A percentile compares a stretch with the other conserved stretches of the same genome.
Conservation (phyloP, 2,113 vertebrate genomes). For the Caranx ignobilis region DNA sequence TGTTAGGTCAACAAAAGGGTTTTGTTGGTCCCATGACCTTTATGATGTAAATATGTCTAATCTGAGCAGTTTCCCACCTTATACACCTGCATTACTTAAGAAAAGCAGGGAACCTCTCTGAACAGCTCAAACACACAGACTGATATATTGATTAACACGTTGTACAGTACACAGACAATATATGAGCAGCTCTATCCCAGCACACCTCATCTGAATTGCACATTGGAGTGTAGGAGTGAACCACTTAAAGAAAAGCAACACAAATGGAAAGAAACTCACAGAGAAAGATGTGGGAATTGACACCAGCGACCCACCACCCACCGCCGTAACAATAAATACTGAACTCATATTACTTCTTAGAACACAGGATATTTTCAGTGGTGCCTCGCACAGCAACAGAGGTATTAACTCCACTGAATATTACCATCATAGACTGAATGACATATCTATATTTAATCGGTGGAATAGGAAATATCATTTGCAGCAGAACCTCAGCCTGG, state of each 20-base stretch:
- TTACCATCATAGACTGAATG: neutral
- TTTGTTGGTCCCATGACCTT: too few relatives aligned
- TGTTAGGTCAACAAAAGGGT: neutral
- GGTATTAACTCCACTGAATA: neutral
- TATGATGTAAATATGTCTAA: neutral
- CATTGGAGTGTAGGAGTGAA: too few relatives aligned
- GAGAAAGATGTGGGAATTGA: neutral
- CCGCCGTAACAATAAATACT: neutral
- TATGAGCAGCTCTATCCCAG: neutral
- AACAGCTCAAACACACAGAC: neutral
- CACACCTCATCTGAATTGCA: neutral
- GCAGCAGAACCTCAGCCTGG: neutral
- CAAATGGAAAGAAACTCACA: neutral
- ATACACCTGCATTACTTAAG: neutral
- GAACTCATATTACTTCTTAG: neutral
- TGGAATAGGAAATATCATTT: constrained; percentile 11
- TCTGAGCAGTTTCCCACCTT: neutral
- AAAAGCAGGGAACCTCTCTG: neutral
- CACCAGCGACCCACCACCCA: too few relatives aligned
- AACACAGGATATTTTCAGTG: neutral
- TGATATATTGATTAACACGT: neutral
- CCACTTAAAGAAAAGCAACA: neutral
- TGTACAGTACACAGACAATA: neutral
- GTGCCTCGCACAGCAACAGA: neutral
- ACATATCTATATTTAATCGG: constrained; percentile 9